Evolutionary conservation across 2,113 vertebrate genomes (phyloP).

Genomic region (Proteles cristata): DNA sequence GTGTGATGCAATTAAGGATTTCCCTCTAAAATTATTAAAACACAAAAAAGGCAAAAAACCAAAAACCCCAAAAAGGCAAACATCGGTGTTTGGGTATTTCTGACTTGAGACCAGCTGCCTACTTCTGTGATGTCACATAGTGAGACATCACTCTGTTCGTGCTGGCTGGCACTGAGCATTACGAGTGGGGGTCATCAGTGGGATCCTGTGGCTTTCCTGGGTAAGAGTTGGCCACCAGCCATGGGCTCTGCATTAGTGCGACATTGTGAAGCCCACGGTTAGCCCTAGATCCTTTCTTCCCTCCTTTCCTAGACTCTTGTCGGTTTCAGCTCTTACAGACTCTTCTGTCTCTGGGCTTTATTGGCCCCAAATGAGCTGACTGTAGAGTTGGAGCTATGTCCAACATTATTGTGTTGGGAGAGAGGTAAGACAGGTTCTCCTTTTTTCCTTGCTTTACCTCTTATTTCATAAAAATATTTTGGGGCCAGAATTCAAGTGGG

Average conservation of each 20-base stretch:
- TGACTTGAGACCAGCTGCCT: background rate
- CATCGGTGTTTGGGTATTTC: background rate
- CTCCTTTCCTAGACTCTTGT: background rate
- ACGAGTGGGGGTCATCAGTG: background rate
- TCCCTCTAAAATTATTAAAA: background rate
- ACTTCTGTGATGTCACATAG: background rate
- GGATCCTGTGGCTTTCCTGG: background rate
- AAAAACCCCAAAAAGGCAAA: background rate
- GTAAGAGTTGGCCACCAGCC: background rate
- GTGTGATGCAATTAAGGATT: background rate
- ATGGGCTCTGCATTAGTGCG: accelerated
- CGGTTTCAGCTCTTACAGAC: background rate
- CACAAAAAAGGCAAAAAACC: background rate
- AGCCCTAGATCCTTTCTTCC: background rate
- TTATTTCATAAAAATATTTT: background rate
- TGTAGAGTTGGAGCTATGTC: background rate
- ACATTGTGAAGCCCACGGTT: background rate
- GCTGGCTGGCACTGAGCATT: accelerated
- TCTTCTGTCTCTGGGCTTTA: background rate
- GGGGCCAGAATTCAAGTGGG: background rate
- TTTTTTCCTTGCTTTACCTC: background rate
- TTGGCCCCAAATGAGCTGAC: background rate
- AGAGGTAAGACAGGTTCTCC: background rate
- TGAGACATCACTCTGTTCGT: background rate
- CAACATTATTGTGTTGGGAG: background rate